Evolutionary conservation across 2,113 vertebrate species (phyloP).

Genomic region (Chionis minor): DNA sequence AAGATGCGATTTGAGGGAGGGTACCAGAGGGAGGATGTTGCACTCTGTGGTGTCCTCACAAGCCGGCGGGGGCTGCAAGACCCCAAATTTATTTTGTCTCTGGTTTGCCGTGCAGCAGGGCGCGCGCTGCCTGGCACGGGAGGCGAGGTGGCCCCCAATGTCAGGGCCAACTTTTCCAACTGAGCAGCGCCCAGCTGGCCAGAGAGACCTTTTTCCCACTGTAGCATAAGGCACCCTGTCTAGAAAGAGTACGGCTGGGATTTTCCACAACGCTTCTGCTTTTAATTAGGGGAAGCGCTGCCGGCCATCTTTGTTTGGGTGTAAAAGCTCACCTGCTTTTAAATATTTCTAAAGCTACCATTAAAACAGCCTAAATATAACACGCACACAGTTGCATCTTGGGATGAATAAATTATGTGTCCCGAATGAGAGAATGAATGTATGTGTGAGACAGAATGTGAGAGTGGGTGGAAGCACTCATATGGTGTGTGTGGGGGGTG

Average conservation of each 20-base stretch:
- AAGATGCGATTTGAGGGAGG: background rate
- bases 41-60: background rate
- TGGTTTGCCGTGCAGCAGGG: background rate
- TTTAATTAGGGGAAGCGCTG: slow-evolving; percentile 67
- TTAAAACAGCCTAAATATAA: slow-evolving; percentile 71
- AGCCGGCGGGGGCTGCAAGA: background rate
- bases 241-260: slow-evolving; percentile 48
- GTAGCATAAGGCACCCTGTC: slow-evolving; percentile 56
- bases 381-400: slow-evolving; percentile 67
- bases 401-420: slow-evolving; percentile 73
- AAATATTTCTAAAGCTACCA: slow-evolving; percentile 73
- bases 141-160: background rate
- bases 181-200: slow-evolving; percentile 64
- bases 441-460: slow-evolving; percentile 78
- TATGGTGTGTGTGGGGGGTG: slow-evolving; percentile 72
- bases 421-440: slow-evolving; percentile 72
- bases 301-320: slow-evolving; percentile 71
- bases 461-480: slow-evolving; percentile 76
- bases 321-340: slow-evolving; percentile 71
- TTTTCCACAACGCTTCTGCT: slow-evolving; percentile 56
- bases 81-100: background rate
- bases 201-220: slow-evolving; percentile 51
- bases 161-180: slow-evolving; percentile 18
- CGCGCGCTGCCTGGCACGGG: background rate
- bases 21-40: background rate